These are phyloP conservation scores for Microctonus brassicae DNA, from an alignment of 2,888 invertebrate species.

Conservation along the genomic window DNA sequence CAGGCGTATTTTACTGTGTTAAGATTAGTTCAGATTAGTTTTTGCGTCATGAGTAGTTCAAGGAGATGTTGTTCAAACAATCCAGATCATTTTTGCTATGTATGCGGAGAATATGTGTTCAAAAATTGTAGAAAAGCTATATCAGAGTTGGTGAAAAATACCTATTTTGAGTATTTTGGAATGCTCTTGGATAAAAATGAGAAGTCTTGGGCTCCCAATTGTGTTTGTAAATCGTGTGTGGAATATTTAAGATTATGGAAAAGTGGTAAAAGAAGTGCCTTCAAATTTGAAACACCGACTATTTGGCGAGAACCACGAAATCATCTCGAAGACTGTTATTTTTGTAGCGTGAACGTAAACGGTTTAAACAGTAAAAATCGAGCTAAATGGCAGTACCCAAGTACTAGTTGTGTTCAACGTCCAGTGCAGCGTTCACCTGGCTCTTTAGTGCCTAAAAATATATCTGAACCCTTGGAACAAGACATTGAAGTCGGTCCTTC, in stretches of 20 bases:
- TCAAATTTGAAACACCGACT: not conserved
- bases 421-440: not conserved
- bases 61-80: not conserved
- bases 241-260: too few relatives aligned
- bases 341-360: too few relatives aligned
- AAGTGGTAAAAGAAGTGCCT: not conserved
- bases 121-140: not conserved
- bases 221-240: too few relatives aligned
- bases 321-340: not conserved
- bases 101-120: not conserved
- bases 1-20: too few relatives aligned
- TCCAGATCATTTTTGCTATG: not conserved
- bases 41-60: too few relatives aligned
- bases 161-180: not conserved
- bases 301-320: not conserved
- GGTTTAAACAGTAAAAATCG: not conserved
- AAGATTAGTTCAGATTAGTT: too few relatives aligned
- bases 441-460: not conserved
- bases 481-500: not conserved
- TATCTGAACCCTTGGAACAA: not conserved
- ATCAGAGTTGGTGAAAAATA: not conserved
- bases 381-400: not conserved
- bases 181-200: not conserved
- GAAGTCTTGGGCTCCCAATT: not conserved
- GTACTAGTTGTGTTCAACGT: not conserved